Evolutionary conservation across 2,888 invertebrate genomes (phyloP).

Genomic region (Eilema depressum): DNA sequence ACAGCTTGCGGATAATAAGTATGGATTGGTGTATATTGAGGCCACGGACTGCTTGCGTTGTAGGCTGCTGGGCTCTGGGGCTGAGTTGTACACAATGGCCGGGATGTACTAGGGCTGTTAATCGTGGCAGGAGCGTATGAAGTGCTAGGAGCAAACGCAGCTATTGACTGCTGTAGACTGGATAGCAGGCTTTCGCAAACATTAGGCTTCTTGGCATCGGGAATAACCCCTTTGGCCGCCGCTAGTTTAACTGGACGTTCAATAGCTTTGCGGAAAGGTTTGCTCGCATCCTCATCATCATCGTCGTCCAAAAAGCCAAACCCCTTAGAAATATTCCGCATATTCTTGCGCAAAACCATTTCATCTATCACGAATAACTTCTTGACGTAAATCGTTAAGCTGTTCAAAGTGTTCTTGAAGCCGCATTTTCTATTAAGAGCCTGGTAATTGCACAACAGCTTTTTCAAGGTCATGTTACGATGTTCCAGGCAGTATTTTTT

Average conservation of each 20-base stretch:
- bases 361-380: conserved; percentile 63
- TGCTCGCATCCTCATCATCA: not conserved
- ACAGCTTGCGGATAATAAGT: too few relatives aligned
- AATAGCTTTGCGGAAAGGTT: not conserved
- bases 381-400: conserved; percentile 62
- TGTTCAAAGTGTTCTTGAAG: conserved; percentile 56
- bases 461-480: conserved; percentile 49
- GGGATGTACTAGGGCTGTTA: too few relatives aligned
- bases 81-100: too few relatives aligned
- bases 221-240: not conserved
- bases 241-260: not conserved
- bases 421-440: conserved; percentile 55
- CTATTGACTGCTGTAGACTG: not conserved
- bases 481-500: conserved; percentile 62
- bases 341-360: conserved; percentile 54
- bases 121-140: too few relatives aligned
- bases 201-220: not conserved
- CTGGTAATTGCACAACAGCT: conserved; percentile 62
- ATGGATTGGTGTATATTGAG: too few relatives aligned
- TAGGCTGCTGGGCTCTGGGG: too few relatives aligned
- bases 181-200: not conserved
- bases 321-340: conserved; percentile 54
- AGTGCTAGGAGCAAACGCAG: too few relatives aligned
- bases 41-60: too few relatives aligned
- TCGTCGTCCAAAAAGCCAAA: conserved; percentile 52